Percentiles rank a stretch among this genome's conserved stretches.
phyloP scores from a whole-genome alignment of 2,888 invertebrate species.

The Charanyca ferruginea region DNA sequence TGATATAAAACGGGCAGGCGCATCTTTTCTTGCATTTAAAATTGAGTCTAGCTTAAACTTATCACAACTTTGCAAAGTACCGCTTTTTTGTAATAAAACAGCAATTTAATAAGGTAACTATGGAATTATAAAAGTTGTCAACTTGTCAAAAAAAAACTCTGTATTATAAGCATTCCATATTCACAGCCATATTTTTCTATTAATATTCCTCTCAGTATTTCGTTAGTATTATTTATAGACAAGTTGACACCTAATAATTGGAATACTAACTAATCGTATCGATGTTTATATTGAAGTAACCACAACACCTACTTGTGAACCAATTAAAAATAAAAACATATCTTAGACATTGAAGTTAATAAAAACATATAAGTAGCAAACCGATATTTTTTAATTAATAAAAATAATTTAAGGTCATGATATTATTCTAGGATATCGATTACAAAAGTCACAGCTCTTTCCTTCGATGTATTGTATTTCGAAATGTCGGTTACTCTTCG shows the following conservation, averaged over 20 bases:
- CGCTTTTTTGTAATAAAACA: conserved; percentile 29
- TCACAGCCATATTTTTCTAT: conserved; percentile 16
- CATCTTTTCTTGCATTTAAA: conserved; percentile 24
- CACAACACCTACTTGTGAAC: conserved; percentile 42
- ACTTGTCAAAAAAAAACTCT: conserved; percentile 11
- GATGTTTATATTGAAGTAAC: conserved; percentile 15
- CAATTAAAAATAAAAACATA: conserved; percentile 14
- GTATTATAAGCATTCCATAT: background rate
- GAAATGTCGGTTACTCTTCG: background rate
- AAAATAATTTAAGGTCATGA: background rate
- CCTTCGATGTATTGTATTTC: background rate
- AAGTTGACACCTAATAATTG: conserved; percentile 41
- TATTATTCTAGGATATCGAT: background rate
- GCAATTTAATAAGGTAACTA: conserved; percentile 45
- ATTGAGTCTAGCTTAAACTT: conserved; percentile 15
- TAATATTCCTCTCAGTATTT: background rate
- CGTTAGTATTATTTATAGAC: background rate
- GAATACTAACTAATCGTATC: conserved; percentile 25
- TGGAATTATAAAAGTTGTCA: conserved; percentile 20
- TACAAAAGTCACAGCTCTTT: background rate
- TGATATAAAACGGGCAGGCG: conserved; percentile 10
- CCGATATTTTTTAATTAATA: background rate
- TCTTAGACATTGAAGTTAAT: conserved; percentile 23
- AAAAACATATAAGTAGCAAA: background rate
- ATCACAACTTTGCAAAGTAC: conserved; percentile 52